Conservation (phyloP, 2,888 invertebrate genomes). For the Microplitis manilae region DNA sequence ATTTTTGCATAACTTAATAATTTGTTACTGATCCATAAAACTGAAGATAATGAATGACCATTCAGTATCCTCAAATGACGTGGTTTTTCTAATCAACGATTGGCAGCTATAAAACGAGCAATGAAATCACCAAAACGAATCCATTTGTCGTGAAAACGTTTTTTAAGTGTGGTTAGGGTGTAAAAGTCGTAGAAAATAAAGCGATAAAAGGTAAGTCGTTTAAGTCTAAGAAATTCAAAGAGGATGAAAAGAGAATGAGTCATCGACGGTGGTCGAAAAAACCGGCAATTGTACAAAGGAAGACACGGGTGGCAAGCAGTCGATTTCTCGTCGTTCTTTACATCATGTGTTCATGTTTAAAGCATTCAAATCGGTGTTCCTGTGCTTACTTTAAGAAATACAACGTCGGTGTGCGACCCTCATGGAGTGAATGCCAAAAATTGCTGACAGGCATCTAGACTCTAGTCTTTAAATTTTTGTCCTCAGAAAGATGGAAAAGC, state of each 20-base stretch:
- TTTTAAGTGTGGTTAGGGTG: slow-evolving; percentile 10
- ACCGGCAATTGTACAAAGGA: slow-evolving; percentile 9
- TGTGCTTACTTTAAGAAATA: background rate
- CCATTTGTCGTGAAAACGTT: slow-evolving; percentile 18
- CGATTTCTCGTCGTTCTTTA: background rate
- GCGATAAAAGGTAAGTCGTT: slow-evolving; percentile 4
- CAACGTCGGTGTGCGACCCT: background rate
- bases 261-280: slow-evolving; percentile 45
- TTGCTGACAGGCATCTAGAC: slow-evolving; percentile 17
- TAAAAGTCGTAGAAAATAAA: slow-evolving; percentile 24
- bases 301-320: slow-evolving; percentile 4
- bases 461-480: background rate
- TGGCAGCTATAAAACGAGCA: slow-evolving; percentile 15
- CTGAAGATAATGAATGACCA: background rate
- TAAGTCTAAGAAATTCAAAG: background rate
- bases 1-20: background rate
- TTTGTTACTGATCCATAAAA: slow-evolving; percentile 1
- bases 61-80: background rate
- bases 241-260: slow-evolving; percentile 43
- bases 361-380: slow-evolving; percentile 16
- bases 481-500: slow-evolving; percentile 1
- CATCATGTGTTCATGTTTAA: background rate
- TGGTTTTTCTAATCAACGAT: slow-evolving; percentile 7
- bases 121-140: slow-evolving; percentile 10
- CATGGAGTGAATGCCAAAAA: slow-evolving; percentile 1